Evolutionary conservation across 2,888 invertebrate species (phyloP).

Genomic region (Drosophila antonietae): DNA sequence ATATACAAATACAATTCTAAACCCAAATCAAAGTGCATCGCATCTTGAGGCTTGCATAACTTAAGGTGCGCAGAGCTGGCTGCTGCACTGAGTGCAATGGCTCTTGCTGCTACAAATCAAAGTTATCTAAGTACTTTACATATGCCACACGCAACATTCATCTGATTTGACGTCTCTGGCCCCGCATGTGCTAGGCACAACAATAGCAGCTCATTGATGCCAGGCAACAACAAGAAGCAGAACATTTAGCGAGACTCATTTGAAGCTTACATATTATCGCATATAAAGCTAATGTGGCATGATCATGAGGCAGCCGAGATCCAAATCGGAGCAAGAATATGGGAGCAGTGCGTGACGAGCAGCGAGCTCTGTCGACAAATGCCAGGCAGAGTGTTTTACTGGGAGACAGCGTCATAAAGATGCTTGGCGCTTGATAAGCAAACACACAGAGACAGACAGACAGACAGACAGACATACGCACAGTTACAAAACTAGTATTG

Average conservation of each 20-base stretch:
- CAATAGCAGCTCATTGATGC: slow-evolving; percentile 46
- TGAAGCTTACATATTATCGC: slow-evolving; percentile 24
- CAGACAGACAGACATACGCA: background rate
- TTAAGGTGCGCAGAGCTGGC: background rate
- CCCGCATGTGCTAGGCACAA: slow-evolving; percentile 7
- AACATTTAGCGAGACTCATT: slow-evolving; percentile 36
- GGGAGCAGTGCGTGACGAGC: slow-evolving; percentile 58
- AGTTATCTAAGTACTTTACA: background rate
- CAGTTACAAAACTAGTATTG: slow-evolving; percentile 1
- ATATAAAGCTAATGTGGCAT: slow-evolving; percentile 59
- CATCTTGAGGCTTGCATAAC: background rate
- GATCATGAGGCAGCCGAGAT: slow-evolving; percentile 59
- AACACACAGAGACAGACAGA: slow-evolving; percentile 14
- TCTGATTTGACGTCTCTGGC: too few relatives aligned
- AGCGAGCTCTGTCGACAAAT: slow-evolving; percentile 2
- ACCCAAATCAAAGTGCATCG: background rate
- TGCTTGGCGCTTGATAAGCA: slow-evolving; percentile 48
- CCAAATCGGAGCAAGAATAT: slow-evolving; percentile 56
- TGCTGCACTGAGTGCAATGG: background rate
- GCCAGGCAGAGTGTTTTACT: background rate
- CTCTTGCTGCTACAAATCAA: slow-evolving; percentile 3
- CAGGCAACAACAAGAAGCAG: background rate
- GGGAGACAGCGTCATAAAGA: slow-evolving; percentile 25
- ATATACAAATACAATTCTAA: background rate
- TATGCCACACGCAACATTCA: slow-evolving; percentile 11